Conservation (phyloP, 2,113 vertebrate genomes). For the Bostrychus sinensis region DNA sequence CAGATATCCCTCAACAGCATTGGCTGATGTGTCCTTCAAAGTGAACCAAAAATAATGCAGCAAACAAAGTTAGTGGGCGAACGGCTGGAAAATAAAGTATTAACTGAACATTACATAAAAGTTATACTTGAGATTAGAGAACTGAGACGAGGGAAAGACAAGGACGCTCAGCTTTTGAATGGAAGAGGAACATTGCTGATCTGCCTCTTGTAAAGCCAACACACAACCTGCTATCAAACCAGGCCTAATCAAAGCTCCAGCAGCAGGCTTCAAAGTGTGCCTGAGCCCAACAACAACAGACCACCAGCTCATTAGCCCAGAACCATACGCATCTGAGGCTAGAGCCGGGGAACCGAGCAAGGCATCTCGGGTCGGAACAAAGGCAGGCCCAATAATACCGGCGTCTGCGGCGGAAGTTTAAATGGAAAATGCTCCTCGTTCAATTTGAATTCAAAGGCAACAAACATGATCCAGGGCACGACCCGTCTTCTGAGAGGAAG, state of each 20-base stretch:
- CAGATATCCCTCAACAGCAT: not conserved
- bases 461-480: not conserved
- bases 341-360: not conserved
- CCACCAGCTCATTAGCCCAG: conserved; percentile 27
- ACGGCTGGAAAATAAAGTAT: not conserved
- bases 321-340: conserved; percentile 5
- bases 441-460: not conserved
- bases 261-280: conserved; percentile 30
- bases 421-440: not conserved
- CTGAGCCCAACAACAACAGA: conserved; percentile 2
- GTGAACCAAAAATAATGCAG: not conserved
- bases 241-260: conserved; percentile 42
- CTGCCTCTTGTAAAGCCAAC: conserved; percentile 18
- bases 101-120: not conserved
- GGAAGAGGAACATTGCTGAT: conserved; percentile 16
- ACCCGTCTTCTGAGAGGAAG: not conserved
- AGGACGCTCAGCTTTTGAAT: not conserved
- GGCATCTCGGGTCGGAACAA: not conserved
- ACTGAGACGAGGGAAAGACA: not conserved
- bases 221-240: conserved; percentile 35
- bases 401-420: no score
- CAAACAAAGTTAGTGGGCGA: not conserved
- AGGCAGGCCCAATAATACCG: not conserved
- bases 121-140: not conserved
- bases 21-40: not conserved